Base-by-base conservation (phyloP, 2,797 vertebrate genomes). In the Cossypha niveicapilla region DNA sequence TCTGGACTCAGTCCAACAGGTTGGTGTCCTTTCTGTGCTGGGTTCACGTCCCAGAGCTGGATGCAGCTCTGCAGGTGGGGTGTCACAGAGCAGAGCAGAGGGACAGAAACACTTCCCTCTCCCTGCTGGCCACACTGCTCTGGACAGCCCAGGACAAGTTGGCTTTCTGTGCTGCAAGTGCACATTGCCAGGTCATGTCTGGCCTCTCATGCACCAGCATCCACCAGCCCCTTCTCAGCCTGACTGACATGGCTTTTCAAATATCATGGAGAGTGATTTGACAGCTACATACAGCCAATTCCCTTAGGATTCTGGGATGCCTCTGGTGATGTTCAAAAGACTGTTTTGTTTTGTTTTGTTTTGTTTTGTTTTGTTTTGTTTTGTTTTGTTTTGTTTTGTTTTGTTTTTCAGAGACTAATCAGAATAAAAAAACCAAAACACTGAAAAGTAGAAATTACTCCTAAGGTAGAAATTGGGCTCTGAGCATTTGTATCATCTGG, bases 261-360 rank as follows among this genome's bases (percentile, higher is more conserved):
- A 18, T 13, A 25, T 6, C 42, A 9, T 1, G 1, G 16, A 44
- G 10, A 65, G 13, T 7, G 28, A 28, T 11, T 51, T 25, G n/a
- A 6, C 24, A 11, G 12, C 42, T 44, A 37, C 18, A 28, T 10
- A 30, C 16, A 57, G 51, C 7, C 32, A 37, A 6, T 25, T 39
- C 16, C 23, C 13, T 51, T 37, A 32, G 24, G 37, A n/a, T 19
- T 32, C 23, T 39, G 44, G 44, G 7, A 37, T 13, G 5, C 4
- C 19, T 11, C n/a, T 42, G 0, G 0, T 2, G 1, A 35, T 6
- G 18, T 23, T 23, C 18, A 10, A 16, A 1, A 17, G 27, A 11
- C 13, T 19, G 39, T 13, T 34, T 34, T 37, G 3, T 22, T 44
- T 56, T 17, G 6, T 27, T 42, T 47, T 32, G 15, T 28, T 47